Evolutionary conservation across 2,888 invertebrate species (phyloP), one percentile per base, ranked within the genome.

Genomic region (Stratiomys singularior): DNA sequence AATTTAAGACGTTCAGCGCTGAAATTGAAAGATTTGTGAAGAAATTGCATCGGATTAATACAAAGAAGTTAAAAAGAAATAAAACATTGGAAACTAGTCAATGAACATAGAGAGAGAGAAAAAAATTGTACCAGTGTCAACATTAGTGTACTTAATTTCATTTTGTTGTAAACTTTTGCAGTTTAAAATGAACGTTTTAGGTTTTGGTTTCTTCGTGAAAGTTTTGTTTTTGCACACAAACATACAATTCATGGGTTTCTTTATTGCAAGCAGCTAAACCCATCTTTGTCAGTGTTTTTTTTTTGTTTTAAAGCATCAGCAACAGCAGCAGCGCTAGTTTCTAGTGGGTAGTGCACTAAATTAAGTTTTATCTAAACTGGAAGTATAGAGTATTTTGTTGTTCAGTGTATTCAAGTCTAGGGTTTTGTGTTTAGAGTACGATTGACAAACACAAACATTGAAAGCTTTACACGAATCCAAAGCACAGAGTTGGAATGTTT

Each of bases 1-100:
- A 74, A 60, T 28, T 74, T 76, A 25, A 63, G 66, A 64, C 72
- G 76, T 28, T 78, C 76, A 46, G 64, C 67, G 23, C 79, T 79
- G 79, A 79, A 79, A 79, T 78, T 69, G 69, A 1, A 28, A 64
- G n/a, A 64, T 47, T 67, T 52, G 7, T 7, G 15, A 25, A 69
- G 76, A 76, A 69, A 66, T n/a, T 66, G 18, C n/a, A 23, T 63
- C 4, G 63, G 7, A 27, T 63, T 63, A 37, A 23, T 67, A n/a
- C 9, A 66, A 37, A 37, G 27, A n/a, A 25, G 37, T 37, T 37
- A 5, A 37, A 9, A 71, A 56, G 27, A 58, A 56, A 1, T 58
- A 21, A 21, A 56, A 5, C 0, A 23, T 28, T 9, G 13, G 28
- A 66, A 28, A 44, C 18, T 46, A 18, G 27, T 30, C n/a, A n/a